Percentiles rank a stretch among this genome's conserved stretches.
These are phyloP conservation scores for Ophonus ardosiacus DNA, from an alignment of 2,888 invertebrate genomes.

Conservation along the genomic window DNA sequence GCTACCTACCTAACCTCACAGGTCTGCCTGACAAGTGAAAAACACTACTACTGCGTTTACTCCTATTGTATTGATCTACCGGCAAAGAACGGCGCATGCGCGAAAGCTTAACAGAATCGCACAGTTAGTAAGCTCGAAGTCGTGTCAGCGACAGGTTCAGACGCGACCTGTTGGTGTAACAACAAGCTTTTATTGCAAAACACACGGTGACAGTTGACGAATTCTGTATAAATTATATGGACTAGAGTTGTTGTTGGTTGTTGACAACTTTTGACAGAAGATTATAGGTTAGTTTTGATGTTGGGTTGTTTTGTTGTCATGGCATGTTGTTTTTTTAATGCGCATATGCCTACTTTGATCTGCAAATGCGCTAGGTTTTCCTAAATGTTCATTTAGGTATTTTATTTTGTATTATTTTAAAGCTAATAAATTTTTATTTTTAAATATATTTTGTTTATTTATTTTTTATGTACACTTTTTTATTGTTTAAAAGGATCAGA, in stretches of 20 bases:
- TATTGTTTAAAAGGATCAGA: neutral
- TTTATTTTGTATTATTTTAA: neutral
- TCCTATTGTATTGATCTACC: conserved; percentile 29
- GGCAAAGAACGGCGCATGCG: neutral
- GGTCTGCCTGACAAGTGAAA: neutral
- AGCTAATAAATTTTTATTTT: neutral
- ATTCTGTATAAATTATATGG: neutral
- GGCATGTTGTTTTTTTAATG: conserved; percentile 21
- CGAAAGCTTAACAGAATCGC: neutral
- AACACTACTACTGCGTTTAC: neutral
- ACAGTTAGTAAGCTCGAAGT: conserved; percentile 7
- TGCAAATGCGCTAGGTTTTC: neutral
- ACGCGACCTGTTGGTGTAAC: conserved; percentile 8
- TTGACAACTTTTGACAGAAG: neutral
- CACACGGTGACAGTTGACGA: conserved; percentile 6
- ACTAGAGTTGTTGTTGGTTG: neutral
- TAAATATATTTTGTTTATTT: neutral
- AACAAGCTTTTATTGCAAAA: conserved; percentile 11
- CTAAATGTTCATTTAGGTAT: neutral
- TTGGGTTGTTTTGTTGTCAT: conserved; percentile 29
- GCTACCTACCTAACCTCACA: too few relatives aligned
- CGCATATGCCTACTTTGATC: conserved; percentile 4
- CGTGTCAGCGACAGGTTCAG: neutral
- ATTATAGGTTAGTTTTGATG: conserved; percentile 9
- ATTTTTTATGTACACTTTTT: too few relatives aligned